A percentile compares a stretch with the other conserved stretches of the same genome.
phyloP scores from a whole-genome alignment of 2,113 vertebrate genomes.

The Mormoops blainvillei region DNA sequence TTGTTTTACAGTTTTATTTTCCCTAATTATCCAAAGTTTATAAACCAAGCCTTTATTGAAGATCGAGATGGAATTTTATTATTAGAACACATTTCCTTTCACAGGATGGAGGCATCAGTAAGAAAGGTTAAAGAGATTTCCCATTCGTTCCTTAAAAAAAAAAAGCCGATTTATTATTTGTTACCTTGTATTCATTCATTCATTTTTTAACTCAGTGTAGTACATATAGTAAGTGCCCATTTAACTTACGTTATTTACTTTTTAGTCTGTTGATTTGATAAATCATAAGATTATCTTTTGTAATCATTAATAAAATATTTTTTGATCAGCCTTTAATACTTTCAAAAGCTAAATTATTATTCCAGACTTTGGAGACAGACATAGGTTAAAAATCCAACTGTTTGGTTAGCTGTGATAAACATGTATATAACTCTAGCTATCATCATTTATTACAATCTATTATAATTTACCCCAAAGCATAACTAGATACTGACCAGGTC shows the following conservation, averaged over 20 bases:
- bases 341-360: not conserved
- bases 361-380: not conserved
- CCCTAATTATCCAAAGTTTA: not conserved
- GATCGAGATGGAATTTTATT: not conserved
- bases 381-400: not conserved
- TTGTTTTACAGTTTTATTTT: not conserved
- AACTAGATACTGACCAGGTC: not conserved
- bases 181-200: not conserved
- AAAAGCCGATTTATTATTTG: not conserved
- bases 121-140: not conserved
- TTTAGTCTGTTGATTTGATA: not conserved
- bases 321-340: not conserved
- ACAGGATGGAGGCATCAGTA: not conserved
- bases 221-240: not conserved
- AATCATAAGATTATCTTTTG: not conserved
- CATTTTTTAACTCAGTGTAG: not conserved
- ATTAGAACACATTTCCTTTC: not conserved
- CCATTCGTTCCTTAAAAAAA: not conserved
- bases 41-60: not conserved
- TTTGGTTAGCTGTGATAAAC: not conserved
- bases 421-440: not conserved
- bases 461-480: not conserved
- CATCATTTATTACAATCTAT: not conserved
- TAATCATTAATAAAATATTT: conserved; percentile 8
- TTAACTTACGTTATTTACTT: conserved; percentile 21